A percentile compares a stretch with the other conserved stretches of the same genome.
Conservation (phyloP, 2,888 invertebrate species). For the Crocallis elinguaria region DNA sequence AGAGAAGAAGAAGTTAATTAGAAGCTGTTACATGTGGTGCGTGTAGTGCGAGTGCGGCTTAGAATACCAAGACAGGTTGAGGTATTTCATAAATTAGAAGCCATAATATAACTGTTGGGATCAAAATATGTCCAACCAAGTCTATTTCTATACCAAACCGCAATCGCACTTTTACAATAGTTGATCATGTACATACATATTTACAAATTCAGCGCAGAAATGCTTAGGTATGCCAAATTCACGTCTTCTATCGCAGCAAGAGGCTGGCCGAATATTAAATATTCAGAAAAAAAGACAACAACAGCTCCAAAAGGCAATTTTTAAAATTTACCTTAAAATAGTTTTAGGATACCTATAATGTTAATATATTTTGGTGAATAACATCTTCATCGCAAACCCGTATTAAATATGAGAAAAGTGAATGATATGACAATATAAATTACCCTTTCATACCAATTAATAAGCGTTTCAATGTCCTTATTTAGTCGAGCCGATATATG, state of each 20-base stretch:
- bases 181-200: constrained; percentile 22
- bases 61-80: not conserved
- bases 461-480: constrained; percentile 86
- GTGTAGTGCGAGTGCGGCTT: constrained; percentile 13
- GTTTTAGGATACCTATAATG: constrained; percentile 80
- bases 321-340: constrained; percentile 81
- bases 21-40: not conserved
- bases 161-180: constrained; percentile 29
- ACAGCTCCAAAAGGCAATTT: constrained; percentile 81
- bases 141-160: constrained; percentile 11
- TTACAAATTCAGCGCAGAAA: constrained; percentile 32
- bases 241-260: constrained; percentile 48
- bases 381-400: constrained; percentile 85
- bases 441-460: constrained; percentile 86
- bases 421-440: constrained; percentile 86
- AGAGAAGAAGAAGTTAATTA: not conserved
- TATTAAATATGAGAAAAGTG: constrained; percentile 85
- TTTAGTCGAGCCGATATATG: constrained; percentile 74
- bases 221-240: constrained; percentile 1
- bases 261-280: constrained; percentile 76
- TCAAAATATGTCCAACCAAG: not conserved
- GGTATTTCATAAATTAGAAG: not conserved
- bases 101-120: not conserved
- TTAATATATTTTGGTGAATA: constrained; percentile 83
- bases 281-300: constrained; percentile 79